Evolutionary conservation across 1,140 invertebrate genomes (phyloP).

Genomic region (Eumeta japonica): DNA sequence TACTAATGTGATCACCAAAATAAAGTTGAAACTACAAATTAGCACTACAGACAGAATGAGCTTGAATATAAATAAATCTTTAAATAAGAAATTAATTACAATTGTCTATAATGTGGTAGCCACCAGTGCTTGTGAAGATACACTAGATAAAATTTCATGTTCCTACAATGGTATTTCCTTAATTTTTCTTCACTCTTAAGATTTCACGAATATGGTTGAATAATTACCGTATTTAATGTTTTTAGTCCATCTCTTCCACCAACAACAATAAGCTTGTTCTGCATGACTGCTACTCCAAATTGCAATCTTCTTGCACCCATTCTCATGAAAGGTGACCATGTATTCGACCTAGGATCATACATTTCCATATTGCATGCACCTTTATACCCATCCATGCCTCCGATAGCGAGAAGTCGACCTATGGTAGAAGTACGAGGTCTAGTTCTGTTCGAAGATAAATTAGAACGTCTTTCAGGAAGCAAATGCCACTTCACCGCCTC

Average conservation of each 20-base stretch:
- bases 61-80: too few relatives aligned
- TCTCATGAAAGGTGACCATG: constrained; percentile 76
- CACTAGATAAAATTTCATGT: too few relatives aligned
- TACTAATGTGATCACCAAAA: too few relatives aligned
- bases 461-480: constrained; percentile 77
- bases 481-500: constrained; percentile 92
- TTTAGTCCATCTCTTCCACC: constrained; percentile 93
- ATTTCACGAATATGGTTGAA: too few relatives aligned
- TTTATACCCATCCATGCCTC: constrained; percentile 89
- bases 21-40: too few relatives aligned
- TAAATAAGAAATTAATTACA: too few relatives aligned
- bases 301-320: constrained; percentile 83
- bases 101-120: too few relatives aligned
- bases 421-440: constrained; percentile 88
- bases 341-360: constrained; percentile 82
- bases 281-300: constrained; percentile 86
- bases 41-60: too few relatives aligned
- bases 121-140: too few relatives aligned
- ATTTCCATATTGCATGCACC: constrained; percentile 86
- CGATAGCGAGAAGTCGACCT: constrained; percentile 81
- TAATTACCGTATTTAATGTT: constrained; percentile 75
- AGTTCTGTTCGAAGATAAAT: constrained; percentile 74
- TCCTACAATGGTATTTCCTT: too few relatives aligned
- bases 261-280: constrained; percentile 76
- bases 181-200: too few relatives aligned